phyloP scores from a whole-genome alignment of 2,888 invertebrate species.

The Rhingia rostrata region DNA sequence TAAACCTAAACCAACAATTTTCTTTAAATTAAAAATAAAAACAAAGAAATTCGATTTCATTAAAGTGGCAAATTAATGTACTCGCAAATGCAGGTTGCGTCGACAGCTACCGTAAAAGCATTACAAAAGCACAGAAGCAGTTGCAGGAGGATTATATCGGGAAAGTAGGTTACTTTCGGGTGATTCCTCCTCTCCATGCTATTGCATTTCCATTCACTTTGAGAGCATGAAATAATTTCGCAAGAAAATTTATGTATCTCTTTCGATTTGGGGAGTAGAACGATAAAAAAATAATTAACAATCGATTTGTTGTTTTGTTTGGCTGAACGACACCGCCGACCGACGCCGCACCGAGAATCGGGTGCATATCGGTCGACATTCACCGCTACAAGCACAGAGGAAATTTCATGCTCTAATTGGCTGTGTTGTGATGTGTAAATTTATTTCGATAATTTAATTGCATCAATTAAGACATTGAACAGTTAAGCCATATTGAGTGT shows the following conservation, averaged over 20 bases:
- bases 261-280: constrained; percentile 29
- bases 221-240: constrained; percentile 29
- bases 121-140: constrained; percentile 2
- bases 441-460: constrained; percentile 54
- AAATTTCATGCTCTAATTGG: constrained; percentile 64
- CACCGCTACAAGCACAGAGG: constrained; percentile 18
- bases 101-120: constrained; percentile 20
- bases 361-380: constrained; percentile 12
- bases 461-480: constrained; percentile 48
- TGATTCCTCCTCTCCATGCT: background rate
- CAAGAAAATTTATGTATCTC: constrained; percentile 37
- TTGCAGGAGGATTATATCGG: constrained; percentile 28
- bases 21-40: constrained; percentile 40
- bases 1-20: constrained; percentile 16
- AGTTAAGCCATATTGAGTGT: constrained; percentile 32
- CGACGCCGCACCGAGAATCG: background rate
- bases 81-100: background rate
- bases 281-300: constrained; percentile 46
- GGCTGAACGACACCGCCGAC: constrained; percentile 29
- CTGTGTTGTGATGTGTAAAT: constrained; percentile 49
- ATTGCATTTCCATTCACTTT: constrained; percentile 31
- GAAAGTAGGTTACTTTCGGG: constrained; percentile 66
- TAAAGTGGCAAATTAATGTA: constrained; percentile 11
- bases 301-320: constrained; percentile 36
- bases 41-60: constrained; percentile 16